Evolutionary conservation across 2,797 vertebrate species (phyloP).

Genomic region (Acrocephalus scirpaceus): DNA sequence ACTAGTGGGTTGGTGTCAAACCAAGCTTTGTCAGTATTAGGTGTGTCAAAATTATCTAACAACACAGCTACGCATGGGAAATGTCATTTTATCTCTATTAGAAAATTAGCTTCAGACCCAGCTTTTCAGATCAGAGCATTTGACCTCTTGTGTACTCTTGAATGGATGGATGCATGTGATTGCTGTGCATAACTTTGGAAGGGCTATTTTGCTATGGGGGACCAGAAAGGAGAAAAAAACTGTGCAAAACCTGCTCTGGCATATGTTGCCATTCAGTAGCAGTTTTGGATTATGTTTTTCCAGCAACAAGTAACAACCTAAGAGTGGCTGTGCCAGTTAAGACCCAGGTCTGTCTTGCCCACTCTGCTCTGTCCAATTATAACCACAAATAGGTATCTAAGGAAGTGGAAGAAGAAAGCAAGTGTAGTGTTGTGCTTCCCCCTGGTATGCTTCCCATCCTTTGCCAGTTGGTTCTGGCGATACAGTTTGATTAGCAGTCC

Average conservation of each 20-base stretch:
- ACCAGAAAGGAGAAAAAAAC: background rate
- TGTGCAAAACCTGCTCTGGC: background rate
- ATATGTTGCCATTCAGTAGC: background rate
- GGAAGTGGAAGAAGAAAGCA: background rate
- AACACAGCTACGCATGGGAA: background rate
- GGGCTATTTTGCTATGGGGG: background rate
- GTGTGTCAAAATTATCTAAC: background rate
- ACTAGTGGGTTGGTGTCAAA: background rate
- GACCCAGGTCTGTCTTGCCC: background rate
- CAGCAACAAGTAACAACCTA: background rate
- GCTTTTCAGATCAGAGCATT: background rate
- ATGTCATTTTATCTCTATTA: background rate
- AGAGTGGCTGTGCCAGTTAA: background rate
- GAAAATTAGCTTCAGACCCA: background rate
- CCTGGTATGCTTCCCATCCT: background rate
- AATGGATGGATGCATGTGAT: background rate
- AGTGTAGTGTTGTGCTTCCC: fast-evolving
- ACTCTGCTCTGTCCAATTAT: background rate
- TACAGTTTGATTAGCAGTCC: background rate
- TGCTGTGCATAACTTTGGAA: background rate
- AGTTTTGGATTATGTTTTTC: background rate
- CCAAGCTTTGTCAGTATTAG: background rate
- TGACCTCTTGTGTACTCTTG: background rate
- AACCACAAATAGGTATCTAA: background rate
- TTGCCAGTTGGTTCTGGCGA: background rate